Evolutionary conservation across 92 coral and sea anemone genomes (phyloP), one percentile per base, ranked within the genome.

Genomic region (Nematostella vectensis): DNA sequence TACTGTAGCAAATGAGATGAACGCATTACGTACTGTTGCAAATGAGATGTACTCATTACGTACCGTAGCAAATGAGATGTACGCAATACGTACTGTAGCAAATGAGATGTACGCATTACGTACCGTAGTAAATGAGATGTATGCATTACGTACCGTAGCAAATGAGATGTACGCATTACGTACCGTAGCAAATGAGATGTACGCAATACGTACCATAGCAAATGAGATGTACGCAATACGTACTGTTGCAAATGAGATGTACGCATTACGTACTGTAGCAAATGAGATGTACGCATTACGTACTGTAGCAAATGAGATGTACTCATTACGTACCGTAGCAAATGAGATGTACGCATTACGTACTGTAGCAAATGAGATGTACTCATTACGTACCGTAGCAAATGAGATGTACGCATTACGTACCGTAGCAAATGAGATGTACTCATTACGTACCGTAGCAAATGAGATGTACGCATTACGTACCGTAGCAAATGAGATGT

Each of bases 71-170:
- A 9, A 50, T 44, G 36, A 85, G 59, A 39, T 47, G n/a, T n/a
- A n/a, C n/a, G n/a, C n/a, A n/a, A n/a, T n/a, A 22, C 39, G 51
- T 51, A 85, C 95, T 88, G 63, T 11, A 16, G 49, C 95, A 85
- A 9, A 50, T 44, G 36, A 85, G 59, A 39, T 47, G n/a, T n/a
- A n/a, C n/a, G n/a, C n/a, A n/a, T n/a, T n/a, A 22, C 39, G 51
- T 51, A 85, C 95, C 95, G 63, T 11, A 16, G 49, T 88, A 85
- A 9, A 50, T 44, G 36, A 85, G 59, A 39, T 47, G n/a, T n/a
- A n/a, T n/a, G n/a, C n/a, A n/a, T n/a, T n/a, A 22, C 39, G 51
- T 51, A 85, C 95, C 95, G 63, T 11, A 16, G 49, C 95, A 85
- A 9, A 50, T 44, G 36, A 85, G 59, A 39, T 47, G n/a, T n/a